phyloP scores from a whole-genome alignment of 1,140 invertebrate genomes.

The Harpegnathos saltator region DNA sequence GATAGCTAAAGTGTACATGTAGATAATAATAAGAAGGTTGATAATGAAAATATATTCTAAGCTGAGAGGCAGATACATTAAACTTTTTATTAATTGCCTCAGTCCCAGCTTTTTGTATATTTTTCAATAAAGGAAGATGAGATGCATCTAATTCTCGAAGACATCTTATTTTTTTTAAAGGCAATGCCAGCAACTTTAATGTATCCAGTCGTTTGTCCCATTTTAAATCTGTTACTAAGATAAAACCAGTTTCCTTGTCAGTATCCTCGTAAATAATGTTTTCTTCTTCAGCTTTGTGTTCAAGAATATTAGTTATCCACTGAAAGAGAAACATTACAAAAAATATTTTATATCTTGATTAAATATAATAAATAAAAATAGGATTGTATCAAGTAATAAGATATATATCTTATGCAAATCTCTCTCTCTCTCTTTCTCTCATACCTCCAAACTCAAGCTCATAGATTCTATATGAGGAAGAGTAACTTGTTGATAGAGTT shows the following conservation, averaged over 20 bases:
- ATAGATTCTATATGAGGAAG: constrained; percentile 90
- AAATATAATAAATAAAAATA: not conserved
- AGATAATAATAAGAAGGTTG: constrained; percentile 99
- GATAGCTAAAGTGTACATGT: constrained; percentile 96
- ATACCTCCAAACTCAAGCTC: constrained; percentile 92
- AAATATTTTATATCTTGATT: not conserved
- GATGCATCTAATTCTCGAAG: constrained; percentile 92
- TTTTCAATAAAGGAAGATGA: constrained; percentile 94
- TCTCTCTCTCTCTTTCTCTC: too few relatives aligned
- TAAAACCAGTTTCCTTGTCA: constrained; percentile 93
- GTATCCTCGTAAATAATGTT: constrained; percentile 93
- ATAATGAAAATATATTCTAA: constrained; percentile 97
- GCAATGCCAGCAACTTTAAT: constrained; percentile 94
- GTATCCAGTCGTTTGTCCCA: constrained; percentile 94
- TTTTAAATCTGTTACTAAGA: constrained; percentile 96
- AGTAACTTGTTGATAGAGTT: constrained; percentile 93
- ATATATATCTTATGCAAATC: constrained; percentile 7
- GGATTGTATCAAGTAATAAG: not conserved
- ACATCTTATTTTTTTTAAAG: constrained; percentile 92
- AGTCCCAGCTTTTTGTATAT: constrained; percentile 91
- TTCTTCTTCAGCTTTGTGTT: constrained; percentile 95
- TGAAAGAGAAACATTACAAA: constrained; percentile 85
- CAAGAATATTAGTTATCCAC: constrained; percentile 99
- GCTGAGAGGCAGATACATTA: constrained; percentile 89
- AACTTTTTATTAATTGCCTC: constrained; percentile 93